These are phyloP conservation scores for Brenthis ino DNA, from an alignment of 2,888 invertebrate genomes.

Conservation along the genomic window DNA sequence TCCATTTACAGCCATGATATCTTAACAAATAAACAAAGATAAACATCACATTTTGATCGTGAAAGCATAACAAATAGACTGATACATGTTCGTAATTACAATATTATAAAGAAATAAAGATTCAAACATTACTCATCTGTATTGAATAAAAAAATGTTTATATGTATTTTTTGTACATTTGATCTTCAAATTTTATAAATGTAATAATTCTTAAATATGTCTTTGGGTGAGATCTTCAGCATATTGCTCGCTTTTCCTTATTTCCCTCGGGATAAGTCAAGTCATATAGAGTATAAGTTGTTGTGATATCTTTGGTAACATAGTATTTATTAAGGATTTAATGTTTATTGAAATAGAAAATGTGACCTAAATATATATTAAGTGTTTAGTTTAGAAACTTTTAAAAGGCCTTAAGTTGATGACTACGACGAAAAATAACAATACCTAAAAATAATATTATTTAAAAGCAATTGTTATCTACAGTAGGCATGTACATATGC, in stretches of 20 bases:
- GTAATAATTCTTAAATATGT: slow-evolving; percentile 61
- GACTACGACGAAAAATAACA: not conserved
- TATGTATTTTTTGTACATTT: slow-evolving; percentile 1
- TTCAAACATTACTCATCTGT: too few species aligned
- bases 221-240: slow-evolving; percentile 70
- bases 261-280: slow-evolving; percentile 78
- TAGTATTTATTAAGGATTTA: slow-evolving; percentile 6
- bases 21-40: too few species aligned
- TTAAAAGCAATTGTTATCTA: too few species aligned
- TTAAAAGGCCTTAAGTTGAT: not conserved
- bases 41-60: too few species aligned
- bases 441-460: too few species aligned
- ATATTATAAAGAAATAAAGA: too few species aligned
- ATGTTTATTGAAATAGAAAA: too few species aligned
- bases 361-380: too few species aligned
- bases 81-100: too few species aligned
- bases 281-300: slow-evolving; percentile 75
- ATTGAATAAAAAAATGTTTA: too few species aligned
- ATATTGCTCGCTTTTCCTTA: slow-evolving; percentile 74
- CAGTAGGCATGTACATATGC: not conserved
- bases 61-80: too few species aligned
- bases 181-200: slow-evolving; percentile 35
- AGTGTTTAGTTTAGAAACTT: not conserved
- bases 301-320: slow-evolving; percentile 52
- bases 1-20: too few species aligned